phyloP scores from a whole-genome alignment of 2,113 vertebrate genomes.

The Furnarius figulus region DNA sequence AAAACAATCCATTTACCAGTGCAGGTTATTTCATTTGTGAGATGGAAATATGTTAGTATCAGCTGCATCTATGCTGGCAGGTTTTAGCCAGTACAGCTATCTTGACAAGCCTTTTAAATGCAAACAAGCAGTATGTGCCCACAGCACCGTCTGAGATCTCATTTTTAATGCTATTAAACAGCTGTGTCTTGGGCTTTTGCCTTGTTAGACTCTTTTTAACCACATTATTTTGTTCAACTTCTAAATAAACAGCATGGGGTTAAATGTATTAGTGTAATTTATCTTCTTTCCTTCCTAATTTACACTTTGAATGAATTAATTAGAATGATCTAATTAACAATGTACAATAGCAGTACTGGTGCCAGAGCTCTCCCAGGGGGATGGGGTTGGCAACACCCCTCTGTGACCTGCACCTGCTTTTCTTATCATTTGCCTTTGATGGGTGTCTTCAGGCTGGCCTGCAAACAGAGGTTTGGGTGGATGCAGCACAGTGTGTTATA shows the following conservation, averaged over 20 bases:
- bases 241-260: slow-evolving; percentile 77
- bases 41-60: slow-evolving; percentile 24
- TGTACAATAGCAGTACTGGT: slow-evolving; percentile 40
- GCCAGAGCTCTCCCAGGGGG: slow-evolving; percentile 18
- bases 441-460: neutral
- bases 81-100: slow-evolving; percentile 6
- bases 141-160: slow-evolving; percentile 58
- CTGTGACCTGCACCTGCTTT: slow-evolving; percentile 51
- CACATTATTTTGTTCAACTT: slow-evolving; percentile 73
- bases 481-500: neutral
- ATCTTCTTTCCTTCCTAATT: slow-evolving; percentile 79
- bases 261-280: slow-evolving; percentile 79
- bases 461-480: neutral
- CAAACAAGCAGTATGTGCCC: slow-evolving; percentile 46
- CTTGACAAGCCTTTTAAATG: slow-evolving; percentile 18
- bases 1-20: neutral
- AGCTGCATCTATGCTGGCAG: slow-evolving; percentile 15
- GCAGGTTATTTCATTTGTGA: neutral
- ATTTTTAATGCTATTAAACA: slow-evolving; percentile 73
- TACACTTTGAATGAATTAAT: slow-evolving; percentile 75
- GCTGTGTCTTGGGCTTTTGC: slow-evolving; percentile 67
- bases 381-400: neutral
- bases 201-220: slow-evolving; percentile 72
- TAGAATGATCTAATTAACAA: slow-evolving; percentile 78
- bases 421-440: neutral